Conservation (phyloP, 2,888 invertebrate genomes). For the Hermaeophaga mercurialis region DNA sequence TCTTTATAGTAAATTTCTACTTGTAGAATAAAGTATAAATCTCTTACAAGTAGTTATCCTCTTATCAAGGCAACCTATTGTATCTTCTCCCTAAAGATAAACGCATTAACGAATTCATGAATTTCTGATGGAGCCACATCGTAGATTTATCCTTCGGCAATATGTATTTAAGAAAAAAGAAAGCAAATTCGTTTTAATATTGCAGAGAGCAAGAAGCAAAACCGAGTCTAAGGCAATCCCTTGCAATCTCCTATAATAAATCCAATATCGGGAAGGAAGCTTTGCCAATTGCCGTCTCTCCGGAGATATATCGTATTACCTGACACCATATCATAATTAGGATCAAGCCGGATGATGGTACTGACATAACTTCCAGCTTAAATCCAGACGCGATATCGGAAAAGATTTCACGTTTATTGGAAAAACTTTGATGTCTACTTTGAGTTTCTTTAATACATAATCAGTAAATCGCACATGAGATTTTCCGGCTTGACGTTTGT, state of each 20-base stretch:
- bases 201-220: conserved; percentile 13
- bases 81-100: neutral
- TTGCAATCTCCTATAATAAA: conserved; percentile 44
- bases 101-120: conserved; percentile 24
- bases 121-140: conserved; percentile 29
- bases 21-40: too few species aligned
- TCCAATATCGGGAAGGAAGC: conserved; percentile 49
- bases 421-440: conserved; percentile 27
- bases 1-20: too few species aligned
- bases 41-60: too few species aligned
- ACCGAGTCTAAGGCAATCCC: conserved; percentile 25
- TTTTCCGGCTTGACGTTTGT: conserved; percentile 2
- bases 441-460: conserved; percentile 23
- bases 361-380: conserved; percentile 24
- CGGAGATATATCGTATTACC: conserved; percentile 48
- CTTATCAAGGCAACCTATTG: too few species aligned
- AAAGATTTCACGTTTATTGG: conserved; percentile 45
- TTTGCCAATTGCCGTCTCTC: conserved; percentile 43
- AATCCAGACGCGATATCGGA: conserved; percentile 38
- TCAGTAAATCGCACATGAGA: conserved; percentile 9
- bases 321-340: conserved; percentile 53
- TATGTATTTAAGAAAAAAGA: conserved; percentile 32
- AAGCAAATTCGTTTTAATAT: conserved; percentile 25
- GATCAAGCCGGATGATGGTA: conserved; percentile 31
- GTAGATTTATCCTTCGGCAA: conserved; percentile 31